phyloP scores from a whole-genome alignment of 2,797 vertebrate species.

The Discoglossus pictus region DNA sequence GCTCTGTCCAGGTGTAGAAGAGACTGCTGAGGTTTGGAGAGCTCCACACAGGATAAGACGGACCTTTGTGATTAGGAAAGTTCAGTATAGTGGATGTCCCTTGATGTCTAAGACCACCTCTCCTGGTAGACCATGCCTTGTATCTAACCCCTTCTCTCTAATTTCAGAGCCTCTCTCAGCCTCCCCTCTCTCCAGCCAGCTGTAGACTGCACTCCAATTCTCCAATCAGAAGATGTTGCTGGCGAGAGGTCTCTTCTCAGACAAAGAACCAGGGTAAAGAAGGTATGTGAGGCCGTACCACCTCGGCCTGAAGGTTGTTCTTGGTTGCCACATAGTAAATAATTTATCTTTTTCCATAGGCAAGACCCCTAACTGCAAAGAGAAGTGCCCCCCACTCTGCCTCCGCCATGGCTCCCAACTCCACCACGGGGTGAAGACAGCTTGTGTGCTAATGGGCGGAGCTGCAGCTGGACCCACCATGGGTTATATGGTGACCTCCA shows the following conservation, averaged over 20 bases:
- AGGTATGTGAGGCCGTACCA: conserved; percentile 6
- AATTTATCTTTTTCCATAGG: conserved; percentile 47
- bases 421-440: conserved; percentile 72
- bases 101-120: too few relatives aligned
- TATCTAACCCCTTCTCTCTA: neutral
- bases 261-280: conserved; percentile 35
- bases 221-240: conserved; percentile 31
- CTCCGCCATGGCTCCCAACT: conserved; percentile 81
- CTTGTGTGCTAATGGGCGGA: conserved; percentile 81
- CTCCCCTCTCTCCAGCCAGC: conserved; percentile 13
- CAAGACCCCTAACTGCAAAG: conserved; percentile 51
- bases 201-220: conserved; percentile 41
- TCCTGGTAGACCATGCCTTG: neutral
- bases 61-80: too few relatives aligned
- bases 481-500: conserved; percentile 75
- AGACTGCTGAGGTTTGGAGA: too few relatives aligned
- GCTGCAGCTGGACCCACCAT: conserved; percentile 76
- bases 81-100: too few relatives aligned
- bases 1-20: too few relatives aligned
- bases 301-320: neutral
- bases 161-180: conserved; percentile 36
- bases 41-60: too few relatives aligned
- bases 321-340: neutral
- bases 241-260: conserved; percentile 29
- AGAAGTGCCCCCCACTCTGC: conserved; percentile 66